These are phyloP conservation scores for Phoenicopterus ruber DNA, from an alignment of 2,113 vertebrate genomes.

Conservation along the genomic window DNA sequence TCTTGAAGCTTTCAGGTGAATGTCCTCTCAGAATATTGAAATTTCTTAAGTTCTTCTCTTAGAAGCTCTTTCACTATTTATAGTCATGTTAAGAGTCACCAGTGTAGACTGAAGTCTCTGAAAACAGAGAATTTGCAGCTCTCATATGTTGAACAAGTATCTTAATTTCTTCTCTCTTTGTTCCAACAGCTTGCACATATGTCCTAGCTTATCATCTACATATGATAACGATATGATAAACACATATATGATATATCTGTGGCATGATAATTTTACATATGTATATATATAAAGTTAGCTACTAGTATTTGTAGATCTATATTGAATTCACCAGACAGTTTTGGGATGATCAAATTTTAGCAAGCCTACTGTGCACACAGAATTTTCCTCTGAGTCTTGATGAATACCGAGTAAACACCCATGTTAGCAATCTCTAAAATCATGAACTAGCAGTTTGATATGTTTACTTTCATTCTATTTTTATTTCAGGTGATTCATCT, in stretches of 20 bases:
- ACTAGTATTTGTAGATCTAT: not conserved
- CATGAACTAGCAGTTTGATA: not conserved
- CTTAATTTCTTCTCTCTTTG: not conserved
- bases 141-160: not conserved
- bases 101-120: not conserved
- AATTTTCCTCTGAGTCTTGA: not conserved
- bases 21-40: not conserved
- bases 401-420: not conserved
- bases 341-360: not conserved
- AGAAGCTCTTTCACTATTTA: not conserved
- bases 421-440: not conserved
- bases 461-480: not conserved
- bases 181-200: not conserved
- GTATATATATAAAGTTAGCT: not conserved
- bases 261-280: not conserved
- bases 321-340: not conserved
- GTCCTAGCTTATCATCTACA: not conserved
- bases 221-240: not conserved
- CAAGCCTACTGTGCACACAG: not conserved
- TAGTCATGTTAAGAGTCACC: not conserved
- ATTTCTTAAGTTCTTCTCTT: not conserved
- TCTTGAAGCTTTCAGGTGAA: not conserved
- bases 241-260: not conserved
- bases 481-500: not conserved
- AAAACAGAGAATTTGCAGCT: not conserved